Base-by-base conservation (phyloP, 2,113 vertebrate genomes). In the Cyprinus carpio region DNA sequence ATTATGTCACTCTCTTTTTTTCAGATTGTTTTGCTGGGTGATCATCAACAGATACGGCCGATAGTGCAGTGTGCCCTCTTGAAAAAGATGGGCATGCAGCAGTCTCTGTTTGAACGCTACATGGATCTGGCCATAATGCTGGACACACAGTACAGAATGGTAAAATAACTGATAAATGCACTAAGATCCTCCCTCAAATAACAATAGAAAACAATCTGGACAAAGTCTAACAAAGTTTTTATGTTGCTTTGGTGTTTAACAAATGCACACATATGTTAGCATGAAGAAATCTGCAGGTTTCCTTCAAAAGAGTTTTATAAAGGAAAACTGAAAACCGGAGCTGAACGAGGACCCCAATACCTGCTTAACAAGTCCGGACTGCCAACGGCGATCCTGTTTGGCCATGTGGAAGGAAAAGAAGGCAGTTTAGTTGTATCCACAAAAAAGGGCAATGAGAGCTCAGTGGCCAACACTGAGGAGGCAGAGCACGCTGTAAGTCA, bases 11-110 rank as follows among this genome's bases (percentile, higher is more conserved):
- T 4, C 62, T 11, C 6, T 46, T 0, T 31, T 46, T 84, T 23
- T 23, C 85, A 98, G 97, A 93, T 98, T 25, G 95, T 99, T 62
- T 91, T 99, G 54, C 94, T 98, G 0, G 97, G 97, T 6, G 97
- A 99, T 89, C 97, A 97, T 88, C 95, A 94, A 58, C 96, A 97
- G 91, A 90, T 96, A 54, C 90, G 91, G n/a, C 95, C 96, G 0
- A 93, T 96, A 65, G 92, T 96, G 69, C 90, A 88, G 82, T 93
- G 90, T 0, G 93, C 95, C 23, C 51, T 91, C 51, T 92, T 94
- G 67, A 93, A 89, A 78, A 92, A 27, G 0, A 91, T 96, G 8
- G 95, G 95, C 25, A 94, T 97, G 95, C 94, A 94, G 51, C 92
- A 1, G 0, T 96, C 96, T 31, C 93, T 97, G 16, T 96, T 96